Base-by-base conservation (phyloP, 2,888 invertebrate species). In the Thumatha senex region DNA sequence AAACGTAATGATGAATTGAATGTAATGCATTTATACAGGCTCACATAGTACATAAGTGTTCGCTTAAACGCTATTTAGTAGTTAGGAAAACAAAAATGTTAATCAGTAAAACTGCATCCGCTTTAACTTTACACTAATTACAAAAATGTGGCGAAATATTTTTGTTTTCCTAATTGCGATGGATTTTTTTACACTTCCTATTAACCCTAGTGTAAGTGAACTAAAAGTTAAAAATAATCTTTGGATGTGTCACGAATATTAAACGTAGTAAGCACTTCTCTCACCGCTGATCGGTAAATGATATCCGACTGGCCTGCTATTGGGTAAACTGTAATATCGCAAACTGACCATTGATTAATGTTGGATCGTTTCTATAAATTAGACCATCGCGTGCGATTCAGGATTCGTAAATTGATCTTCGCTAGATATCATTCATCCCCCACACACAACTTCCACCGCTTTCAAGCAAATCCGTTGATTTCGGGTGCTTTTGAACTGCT, bases 111-210 rank as follows among this genome's bases (percentile, higher is more conserved):
- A 5, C 13, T 1, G 13, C 13, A 13, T 3, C 36, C 10, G 14
- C 2, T 4, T 0, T 9, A n/a, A 0, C 36, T 36, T 13, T 9
- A 9, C 14, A 14, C 9, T 24, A 12, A 35, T 13, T 7, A 11
- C 11, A 4, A 1, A 7, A 13, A n/a, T 35, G 35, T 36, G 12
- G 1, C 11, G 24, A 14, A 36, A 46, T 13, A 40, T 33, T 46
- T 39, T 11, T 47, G 40, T 47, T 35, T 47, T 15, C 33, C 31
- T 0, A 18, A 10, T 35, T 24, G 14, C 7, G n/a, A 40, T 30
- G 41, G 14, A 38, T 14, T 18, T 38, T 33, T 38, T 33, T 24
- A 33, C 48, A 48, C 48, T 13, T 12, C 8, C 36, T 48, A 41
- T 33, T 33, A 38, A 38, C 33, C 13, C 24, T 42, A 43, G 18